phyloP scores from a whole-genome alignment of 2,888 invertebrate genomes.

The Charanyca ferruginea region DNA sequence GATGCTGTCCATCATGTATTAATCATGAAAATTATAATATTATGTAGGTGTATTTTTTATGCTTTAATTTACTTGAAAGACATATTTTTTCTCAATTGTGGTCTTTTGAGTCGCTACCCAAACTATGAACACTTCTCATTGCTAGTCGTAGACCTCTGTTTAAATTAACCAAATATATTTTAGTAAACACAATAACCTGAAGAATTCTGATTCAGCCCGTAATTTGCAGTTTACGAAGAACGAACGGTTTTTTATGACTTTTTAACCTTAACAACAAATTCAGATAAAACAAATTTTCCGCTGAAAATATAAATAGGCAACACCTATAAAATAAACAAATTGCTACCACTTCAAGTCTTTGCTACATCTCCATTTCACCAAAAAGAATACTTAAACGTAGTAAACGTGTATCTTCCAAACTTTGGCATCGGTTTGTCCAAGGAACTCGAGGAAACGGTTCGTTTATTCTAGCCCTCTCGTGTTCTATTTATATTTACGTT shows the following conservation, averaged over 20 bases:
- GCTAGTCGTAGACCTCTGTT: background rate
- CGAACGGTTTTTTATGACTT: too few species aligned
- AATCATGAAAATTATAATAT: slow-evolving; percentile 47
- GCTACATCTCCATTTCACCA: background rate
- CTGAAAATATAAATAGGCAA: too few species aligned
- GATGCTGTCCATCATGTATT: slow-evolving; percentile 42
- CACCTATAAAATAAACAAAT: too few species aligned
- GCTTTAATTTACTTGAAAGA: background rate
- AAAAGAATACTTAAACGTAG: background rate
- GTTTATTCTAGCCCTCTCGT: slow-evolving; percentile 44
- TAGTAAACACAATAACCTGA: background rate
- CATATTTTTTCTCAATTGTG: background rate
- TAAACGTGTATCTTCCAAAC: slow-evolving; percentile 8
- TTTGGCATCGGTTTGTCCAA: slow-evolving; percentile 21
- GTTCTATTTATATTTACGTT: slow-evolving; percentile 48
- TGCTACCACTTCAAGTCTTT: background rate
- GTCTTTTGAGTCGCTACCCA: background rate
- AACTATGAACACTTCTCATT: background rate
- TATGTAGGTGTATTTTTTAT: slow-evolving; percentile 28
- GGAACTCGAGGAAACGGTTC: slow-evolving; percentile 33
- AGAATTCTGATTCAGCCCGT: background rate
- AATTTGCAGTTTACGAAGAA: background rate
- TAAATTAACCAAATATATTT: background rate
- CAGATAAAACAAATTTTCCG: too few species aligned
- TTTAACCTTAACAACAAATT: too few species aligned